These are phyloP conservation scores for Agrenia bidenticulata DNA, from an alignment of 2,888 invertebrate species.

Conservation along the genomic window DNA sequence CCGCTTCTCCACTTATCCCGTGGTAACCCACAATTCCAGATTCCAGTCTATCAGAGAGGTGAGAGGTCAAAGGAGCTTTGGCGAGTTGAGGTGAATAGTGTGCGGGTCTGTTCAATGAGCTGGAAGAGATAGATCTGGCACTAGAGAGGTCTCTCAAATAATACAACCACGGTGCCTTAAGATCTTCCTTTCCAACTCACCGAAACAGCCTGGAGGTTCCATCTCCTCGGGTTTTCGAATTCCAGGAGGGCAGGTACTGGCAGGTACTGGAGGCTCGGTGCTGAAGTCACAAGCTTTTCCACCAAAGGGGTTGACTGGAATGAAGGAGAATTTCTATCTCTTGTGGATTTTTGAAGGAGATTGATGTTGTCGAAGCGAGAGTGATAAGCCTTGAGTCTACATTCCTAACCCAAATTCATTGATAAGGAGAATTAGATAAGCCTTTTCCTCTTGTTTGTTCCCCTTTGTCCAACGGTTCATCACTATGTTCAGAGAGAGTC, in stretches of 20 bases:
- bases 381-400: constrained; percentile 16
- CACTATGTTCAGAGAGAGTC: too few relatives aligned
- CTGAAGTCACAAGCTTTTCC: background rate
- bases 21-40: constrained; percentile 23
- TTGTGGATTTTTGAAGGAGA: constrained; percentile 18
- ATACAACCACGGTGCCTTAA: constrained; percentile 59
- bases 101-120: constrained; percentile 59
- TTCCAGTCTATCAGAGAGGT: background rate
- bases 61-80: background rate
- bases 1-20: constrained; percentile 66
- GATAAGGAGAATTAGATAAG: background rate
- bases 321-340: background rate
- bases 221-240: too few relatives aligned
- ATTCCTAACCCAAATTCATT: constrained; percentile 22
- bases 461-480: too few relatives aligned
- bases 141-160: constrained; percentile 34
- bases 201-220: constrained; percentile 38
- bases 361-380: constrained; percentile 8
- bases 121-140: constrained; percentile 78
- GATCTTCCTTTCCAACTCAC: constrained; percentile 69
- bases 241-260: too few relatives aligned
- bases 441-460: background rate
- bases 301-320: constrained; percentile 9
- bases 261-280: too few relatives aligned
- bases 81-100: background rate